These are phyloP conservation scores for Gymnarchus niloticus DNA, from an alignment of 2,113 vertebrate genomes.

Conservation along the genomic window DNA sequence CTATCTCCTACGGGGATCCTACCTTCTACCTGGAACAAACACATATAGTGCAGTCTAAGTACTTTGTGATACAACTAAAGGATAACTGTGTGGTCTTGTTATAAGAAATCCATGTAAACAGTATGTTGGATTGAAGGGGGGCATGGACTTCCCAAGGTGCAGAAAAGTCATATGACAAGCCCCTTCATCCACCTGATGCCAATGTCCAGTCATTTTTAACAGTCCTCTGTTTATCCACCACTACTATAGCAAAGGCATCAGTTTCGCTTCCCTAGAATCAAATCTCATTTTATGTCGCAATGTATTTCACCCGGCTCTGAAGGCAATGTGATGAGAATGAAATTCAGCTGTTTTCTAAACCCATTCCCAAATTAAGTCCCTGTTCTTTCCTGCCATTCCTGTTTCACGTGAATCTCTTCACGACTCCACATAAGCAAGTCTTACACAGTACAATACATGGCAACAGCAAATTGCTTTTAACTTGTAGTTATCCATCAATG, in stretches of 20 bases:
- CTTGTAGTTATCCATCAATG: neutral
- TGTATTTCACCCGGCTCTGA: neutral
- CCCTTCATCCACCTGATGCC: neutral
- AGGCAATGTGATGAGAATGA: neutral
- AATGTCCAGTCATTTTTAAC: neutral
- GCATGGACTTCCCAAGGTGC: neutral
- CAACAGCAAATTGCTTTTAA: neutral
- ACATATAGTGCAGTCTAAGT: neutral
- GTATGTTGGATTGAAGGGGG: neutral
- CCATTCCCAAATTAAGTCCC: neutral
- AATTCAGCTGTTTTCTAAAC: no score
- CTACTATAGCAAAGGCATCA: neutral
- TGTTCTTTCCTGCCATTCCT: neutral
- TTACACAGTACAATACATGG: neutral
- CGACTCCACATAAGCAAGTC: neutral
- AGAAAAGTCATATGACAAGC: neutral
- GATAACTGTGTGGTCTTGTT: neutral
- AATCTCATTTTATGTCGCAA: no score
- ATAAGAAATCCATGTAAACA: neutral
- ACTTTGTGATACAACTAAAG: neutral
- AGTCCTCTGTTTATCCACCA: neutral
- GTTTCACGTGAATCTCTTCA: neutral
- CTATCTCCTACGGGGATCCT: neutral
- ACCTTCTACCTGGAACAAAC: neutral
- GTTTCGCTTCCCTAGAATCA: neutral